Evolutionary conservation across 2,888 invertebrate species (phyloP).

Genomic region (Drosophila demipolita): DNA sequence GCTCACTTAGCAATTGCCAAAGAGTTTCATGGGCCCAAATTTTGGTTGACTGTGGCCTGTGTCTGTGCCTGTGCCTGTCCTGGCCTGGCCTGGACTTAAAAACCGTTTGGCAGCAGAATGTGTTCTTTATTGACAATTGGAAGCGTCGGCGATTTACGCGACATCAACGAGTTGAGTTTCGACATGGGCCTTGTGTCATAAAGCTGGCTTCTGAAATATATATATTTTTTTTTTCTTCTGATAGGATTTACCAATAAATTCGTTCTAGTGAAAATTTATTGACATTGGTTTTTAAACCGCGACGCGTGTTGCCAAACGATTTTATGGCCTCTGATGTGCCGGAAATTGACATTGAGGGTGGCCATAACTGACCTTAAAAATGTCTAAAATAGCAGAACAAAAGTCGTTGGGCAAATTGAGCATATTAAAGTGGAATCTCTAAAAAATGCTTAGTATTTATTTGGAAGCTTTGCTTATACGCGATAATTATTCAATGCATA

Average conservation of each 20-base stretch:
- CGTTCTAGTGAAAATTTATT: constrained; percentile 80
- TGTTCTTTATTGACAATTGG: constrained; percentile 76
- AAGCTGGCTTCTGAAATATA: constrained; percentile 40
- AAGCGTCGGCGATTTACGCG: constrained; percentile 68
- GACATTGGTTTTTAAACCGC: constrained; percentile 79
- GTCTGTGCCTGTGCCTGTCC: background rate
- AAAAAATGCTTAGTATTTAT: background rate
- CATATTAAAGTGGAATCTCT: constrained; percentile 29
- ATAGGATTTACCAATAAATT: constrained; percentile 76
- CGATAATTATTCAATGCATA: background rate
- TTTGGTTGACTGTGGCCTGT: constrained; percentile 17
- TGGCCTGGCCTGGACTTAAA: constrained; percentile 19
- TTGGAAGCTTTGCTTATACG: too few species aligned
- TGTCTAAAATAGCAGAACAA: constrained; percentile 10
- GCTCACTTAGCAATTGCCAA: constrained; percentile 69
- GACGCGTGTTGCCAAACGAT: constrained; percentile 71
- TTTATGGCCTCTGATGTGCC: constrained; percentile 61
- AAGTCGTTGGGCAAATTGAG: constrained; percentile 37
- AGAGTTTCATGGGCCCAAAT: constrained; percentile 19
- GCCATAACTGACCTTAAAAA: constrained; percentile 60
- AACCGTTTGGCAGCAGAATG: constrained; percentile 56
- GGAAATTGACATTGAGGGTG: constrained; percentile 61
- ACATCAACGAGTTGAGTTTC: constrained; percentile 69
- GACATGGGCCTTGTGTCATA: constrained; percentile 59
- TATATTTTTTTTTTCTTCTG: background rate